phyloP scores from a whole-genome alignment of 2,797 vertebrate species.

The Echiichthys vipera region DNA sequence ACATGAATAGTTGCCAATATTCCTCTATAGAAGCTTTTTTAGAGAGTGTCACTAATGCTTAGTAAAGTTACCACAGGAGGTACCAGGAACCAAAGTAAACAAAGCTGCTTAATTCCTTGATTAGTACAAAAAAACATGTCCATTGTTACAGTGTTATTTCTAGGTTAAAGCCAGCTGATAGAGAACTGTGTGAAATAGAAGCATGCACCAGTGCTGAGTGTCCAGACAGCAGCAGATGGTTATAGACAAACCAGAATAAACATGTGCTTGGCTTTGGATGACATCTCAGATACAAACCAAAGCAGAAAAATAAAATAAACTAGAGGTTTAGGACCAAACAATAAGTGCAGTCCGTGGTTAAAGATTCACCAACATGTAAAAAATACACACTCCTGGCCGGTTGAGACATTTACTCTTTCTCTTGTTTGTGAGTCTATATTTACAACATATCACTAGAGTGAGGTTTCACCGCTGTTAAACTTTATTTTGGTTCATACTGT shows the following conservation, averaged over 20 bases:
- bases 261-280: constrained; percentile 18
- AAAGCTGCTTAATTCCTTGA: constrained; percentile 68
- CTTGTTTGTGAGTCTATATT: not conserved
- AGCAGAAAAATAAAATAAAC: constrained; percentile 6
- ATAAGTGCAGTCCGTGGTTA: not conserved
- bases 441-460: not conserved
- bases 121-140: constrained; percentile 50
- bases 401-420: not conserved
- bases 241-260: constrained; percentile 23
- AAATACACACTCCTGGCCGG: constrained; percentile 6
- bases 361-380: not conserved
- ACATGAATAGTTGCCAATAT: not conserved
- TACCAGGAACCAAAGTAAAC: constrained; percentile 63
- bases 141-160: constrained; percentile 62
- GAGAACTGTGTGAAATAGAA: constrained; percentile 49
- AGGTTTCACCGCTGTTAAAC: not conserved
- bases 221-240: constrained; percentile 21
- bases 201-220: constrained; percentile 1
- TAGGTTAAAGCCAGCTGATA: constrained; percentile 53
- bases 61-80: constrained; percentile 26
- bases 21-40: not conserved
- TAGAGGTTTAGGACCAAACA: not conserved
- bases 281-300: constrained; percentile 3
- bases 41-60: constrained; percentile 27
- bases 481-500: constrained; percentile 18